Conservation (phyloP, 1,140 invertebrate genomes). For the Harlomillsia oculata region DNA sequence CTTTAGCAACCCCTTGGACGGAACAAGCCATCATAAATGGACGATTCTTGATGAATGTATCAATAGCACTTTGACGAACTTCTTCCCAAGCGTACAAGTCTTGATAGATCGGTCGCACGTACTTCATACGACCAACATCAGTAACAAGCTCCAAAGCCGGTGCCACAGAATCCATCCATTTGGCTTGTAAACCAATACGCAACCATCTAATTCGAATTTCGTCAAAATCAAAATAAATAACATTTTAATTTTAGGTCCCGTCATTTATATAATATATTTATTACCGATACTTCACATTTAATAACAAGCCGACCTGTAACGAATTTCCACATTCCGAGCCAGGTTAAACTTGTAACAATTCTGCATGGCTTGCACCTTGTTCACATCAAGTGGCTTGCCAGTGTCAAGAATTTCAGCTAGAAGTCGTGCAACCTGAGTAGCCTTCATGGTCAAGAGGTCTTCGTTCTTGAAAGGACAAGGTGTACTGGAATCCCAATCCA, state of each 20-base stretch:
- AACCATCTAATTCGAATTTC: conserved; percentile 49
- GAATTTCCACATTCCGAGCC: conserved; percentile 67
- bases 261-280: background rate
- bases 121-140: conserved; percentile 81
- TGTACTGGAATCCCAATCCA: conserved; percentile 41
- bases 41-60: conserved; percentile 60
- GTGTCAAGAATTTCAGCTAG: conserved; percentile 56
- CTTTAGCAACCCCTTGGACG: conserved; percentile 61
- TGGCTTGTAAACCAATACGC: conserved; percentile 61
- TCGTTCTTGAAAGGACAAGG: conserved; percentile 41
- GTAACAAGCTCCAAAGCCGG: conserved; percentile 65
- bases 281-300: background rate
- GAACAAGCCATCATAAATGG: conserved; percentile 72
- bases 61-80: conserved; percentile 54
- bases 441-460: conserved; percentile 50
- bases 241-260: background rate
- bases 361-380: conserved; percentile 55
- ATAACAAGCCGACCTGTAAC: conserved; percentile 43
- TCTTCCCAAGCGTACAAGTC: conserved; percentile 55
- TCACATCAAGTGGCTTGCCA: conserved; percentile 43
- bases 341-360: conserved; percentile 56
- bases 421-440: conserved; percentile 58
- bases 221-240: conserved; percentile 29
- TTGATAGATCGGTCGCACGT: conserved; percentile 26
- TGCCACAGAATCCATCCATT: conserved; percentile 55